Base-by-base conservation (phyloP, 1,140 invertebrate species). In the Littorina saxatilis region DNA sequence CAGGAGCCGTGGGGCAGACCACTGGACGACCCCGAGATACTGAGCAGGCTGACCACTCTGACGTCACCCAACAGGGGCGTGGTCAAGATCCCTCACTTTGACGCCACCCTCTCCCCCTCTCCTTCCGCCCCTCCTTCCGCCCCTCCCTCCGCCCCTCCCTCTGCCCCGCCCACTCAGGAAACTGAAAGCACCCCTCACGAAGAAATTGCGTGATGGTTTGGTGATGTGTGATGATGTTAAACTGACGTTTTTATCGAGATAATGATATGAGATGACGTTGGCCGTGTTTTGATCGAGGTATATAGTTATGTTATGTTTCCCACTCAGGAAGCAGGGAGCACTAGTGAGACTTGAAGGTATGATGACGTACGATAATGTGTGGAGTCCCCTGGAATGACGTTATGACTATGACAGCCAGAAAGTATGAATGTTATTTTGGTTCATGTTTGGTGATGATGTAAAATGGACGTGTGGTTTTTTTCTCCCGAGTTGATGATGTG, bases 71-170 rank as follows among this genome's bases (percentile, higher is more conserved):
- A 39, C 66, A 9, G 66, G 2, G 23, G 23, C 35, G 32, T 68
- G 13, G 66, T 68, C 66, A 39, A 39, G 15, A 39, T 68, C 5
- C 66, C 66, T 20, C 32, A 68, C 66, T 68, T 68, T 32, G 15
- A 68, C 29, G 66, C 66, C 37, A 68, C 52, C 73, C 29, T 58
- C 72, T 75, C 61, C 61, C n/a, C 61, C 9, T 23, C 55, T 58
- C 23, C 55, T 63, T 23, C 61, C 29, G 15, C 2, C 32, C 29
- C n/a, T 32, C 5, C 61, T 5, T 5, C 61, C 4, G 61, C 61
- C 27, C 29, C 61, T 5, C 61, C 61, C 5, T n/a, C 55, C 20
- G 20, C 55, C 27, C 27, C 55, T n/a, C 55, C 55, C 20, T 58
- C 55, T n/a, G 5, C 20, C 55, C 20, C 55, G 11, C 13, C 55